Percentiles rank a stretch among this genome's conserved stretches.
Conservation (phyloP, 2,888 invertebrate genomes). For the Macroteleia sp. region DNA sequence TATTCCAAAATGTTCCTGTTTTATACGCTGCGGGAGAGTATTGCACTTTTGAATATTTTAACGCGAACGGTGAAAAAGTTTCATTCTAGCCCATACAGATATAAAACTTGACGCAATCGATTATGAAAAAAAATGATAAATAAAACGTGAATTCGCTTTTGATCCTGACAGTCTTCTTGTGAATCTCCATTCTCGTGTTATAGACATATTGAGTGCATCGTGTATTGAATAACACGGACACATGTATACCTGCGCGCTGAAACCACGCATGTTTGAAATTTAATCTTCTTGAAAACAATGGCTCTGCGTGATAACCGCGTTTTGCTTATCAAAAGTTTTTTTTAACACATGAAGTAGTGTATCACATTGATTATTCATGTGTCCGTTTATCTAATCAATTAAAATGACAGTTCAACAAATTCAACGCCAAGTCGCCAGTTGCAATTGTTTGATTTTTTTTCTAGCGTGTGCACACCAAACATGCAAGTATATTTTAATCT, state of each 20-base stretch:
- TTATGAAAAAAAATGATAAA: too few relatives aligned
- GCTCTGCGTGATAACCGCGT: conserved; percentile 56
- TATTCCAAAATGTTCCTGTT: conserved; percentile 16
- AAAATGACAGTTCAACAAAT: conserved; percentile 28
- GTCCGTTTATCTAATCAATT: conserved; percentile 49
- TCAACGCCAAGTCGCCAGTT: background rate
- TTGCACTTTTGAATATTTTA: conserved; percentile 32
- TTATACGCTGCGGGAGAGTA: conserved; percentile 13
- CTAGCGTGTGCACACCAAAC: background rate
- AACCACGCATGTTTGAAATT: conserved; percentile 63
- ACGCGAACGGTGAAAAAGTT: too few relatives aligned
- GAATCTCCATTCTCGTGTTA: conserved; percentile 58
- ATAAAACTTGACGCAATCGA: too few relatives aligned
- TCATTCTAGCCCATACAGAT: too few relatives aligned
- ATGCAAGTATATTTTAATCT: too few relatives aligned
- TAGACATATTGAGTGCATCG: conserved; percentile 49
- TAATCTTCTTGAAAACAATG: conserved; percentile 64
- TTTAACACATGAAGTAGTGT: conserved; percentile 22
- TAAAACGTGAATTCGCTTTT: conserved; percentile 46
- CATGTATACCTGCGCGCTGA: conserved; percentile 56
- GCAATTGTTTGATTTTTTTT: background rate
- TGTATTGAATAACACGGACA: conserved; percentile 57
- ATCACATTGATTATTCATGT: conserved; percentile 48
- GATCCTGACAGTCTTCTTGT: conserved; percentile 48
- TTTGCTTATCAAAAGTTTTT: conserved; percentile 59